phyloP scores from a whole-genome alignment of 23 tunicate species.

The Corella eumyota region DNA sequence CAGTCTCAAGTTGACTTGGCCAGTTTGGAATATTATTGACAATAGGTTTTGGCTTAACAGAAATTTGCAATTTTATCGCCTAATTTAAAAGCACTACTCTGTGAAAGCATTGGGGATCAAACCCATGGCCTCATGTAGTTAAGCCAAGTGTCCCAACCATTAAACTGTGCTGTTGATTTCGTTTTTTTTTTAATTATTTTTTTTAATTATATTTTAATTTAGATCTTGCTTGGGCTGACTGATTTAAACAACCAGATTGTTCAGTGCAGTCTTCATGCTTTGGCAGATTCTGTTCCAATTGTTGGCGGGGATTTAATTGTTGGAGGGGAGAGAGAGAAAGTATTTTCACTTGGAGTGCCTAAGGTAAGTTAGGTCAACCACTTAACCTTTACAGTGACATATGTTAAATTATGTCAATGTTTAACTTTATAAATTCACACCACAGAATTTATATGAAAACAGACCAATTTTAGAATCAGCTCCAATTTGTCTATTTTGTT shows the following conservation, averaged over 20 bases:
- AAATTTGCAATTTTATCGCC: no score
- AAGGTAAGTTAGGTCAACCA: slow-evolving; percentile 30
- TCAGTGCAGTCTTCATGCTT: slow-evolving; percentile 58
- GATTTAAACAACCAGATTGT: slow-evolving; percentile 81
- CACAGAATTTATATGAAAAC: no score
- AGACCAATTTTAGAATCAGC: no score
- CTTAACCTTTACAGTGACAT: not conserved
- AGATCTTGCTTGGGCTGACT: slow-evolving; percentile 51
- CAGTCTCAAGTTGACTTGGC: no score
- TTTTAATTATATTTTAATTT: slow-evolving; percentile 1
- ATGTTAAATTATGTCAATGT: not conserved
- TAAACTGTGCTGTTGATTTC: no score
- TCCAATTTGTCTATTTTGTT: no score
- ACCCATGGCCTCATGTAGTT: no score
- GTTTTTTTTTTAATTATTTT: not conserved
- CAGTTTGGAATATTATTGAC: no score
- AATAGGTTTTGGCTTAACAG: no score
- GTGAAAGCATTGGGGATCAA: no score
- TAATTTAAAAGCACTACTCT: no score
- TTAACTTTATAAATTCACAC: not conserved
- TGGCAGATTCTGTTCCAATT: slow-evolving; percentile 66
- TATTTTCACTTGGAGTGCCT: slow-evolving; percentile 62
- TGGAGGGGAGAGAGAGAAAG: slow-evolving; percentile 61
- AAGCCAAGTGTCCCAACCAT: no score
- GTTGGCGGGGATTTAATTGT: slow-evolving; percentile 91